phyloP scores from a whole-genome alignment of 2,888 invertebrate genomes.

The Heterodera filipjevi region DNA sequence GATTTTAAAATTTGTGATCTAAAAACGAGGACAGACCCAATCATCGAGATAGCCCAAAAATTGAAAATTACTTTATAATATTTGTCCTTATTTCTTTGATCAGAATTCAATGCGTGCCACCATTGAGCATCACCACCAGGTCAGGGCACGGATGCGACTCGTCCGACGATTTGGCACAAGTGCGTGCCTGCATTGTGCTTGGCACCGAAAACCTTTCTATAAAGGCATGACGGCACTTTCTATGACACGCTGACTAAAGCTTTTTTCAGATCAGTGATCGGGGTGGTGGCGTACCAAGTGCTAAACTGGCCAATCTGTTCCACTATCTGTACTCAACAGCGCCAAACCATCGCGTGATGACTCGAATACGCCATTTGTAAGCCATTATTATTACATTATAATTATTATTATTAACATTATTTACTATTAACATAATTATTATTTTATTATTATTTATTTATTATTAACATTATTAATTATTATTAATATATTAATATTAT shows the following conservation, averaged over 20 bases:
- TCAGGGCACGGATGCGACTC: conserved; percentile 1
- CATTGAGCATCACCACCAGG: conserved; percentile 79
- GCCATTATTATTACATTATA: too few species aligned
- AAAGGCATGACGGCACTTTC: conserved; percentile 70
- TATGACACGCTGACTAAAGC: too few species aligned
- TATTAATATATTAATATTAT: too few species aligned
- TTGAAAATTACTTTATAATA: too few species aligned
- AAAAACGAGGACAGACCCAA: too few species aligned
- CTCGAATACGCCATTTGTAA: conserved; percentile 87
- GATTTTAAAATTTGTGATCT: too few species aligned
- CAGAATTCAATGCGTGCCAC: conserved; percentile 93
- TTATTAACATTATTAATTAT: too few species aligned
- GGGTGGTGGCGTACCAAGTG: conserved; percentile 89
- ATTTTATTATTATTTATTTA: too few species aligned
- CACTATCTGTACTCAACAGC: conserved; percentile 99
- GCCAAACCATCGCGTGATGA: conserved; percentile 83
- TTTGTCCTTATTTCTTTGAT: too few species aligned
- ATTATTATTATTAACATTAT: too few species aligned
- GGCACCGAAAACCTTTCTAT: conserved; percentile 92
- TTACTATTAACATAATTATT: too few species aligned
- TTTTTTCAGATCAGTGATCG: conserved; percentile 77
- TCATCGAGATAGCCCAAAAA: too few species aligned
- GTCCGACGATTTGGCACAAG: conserved; percentile 76
- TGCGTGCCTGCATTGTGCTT: conserved; percentile 81
- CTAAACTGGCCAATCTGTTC: conserved; percentile 78